phyloP scores from a whole-genome alignment of 1,140 invertebrate genomes.

The Brachionus paranguensis region DNA sequence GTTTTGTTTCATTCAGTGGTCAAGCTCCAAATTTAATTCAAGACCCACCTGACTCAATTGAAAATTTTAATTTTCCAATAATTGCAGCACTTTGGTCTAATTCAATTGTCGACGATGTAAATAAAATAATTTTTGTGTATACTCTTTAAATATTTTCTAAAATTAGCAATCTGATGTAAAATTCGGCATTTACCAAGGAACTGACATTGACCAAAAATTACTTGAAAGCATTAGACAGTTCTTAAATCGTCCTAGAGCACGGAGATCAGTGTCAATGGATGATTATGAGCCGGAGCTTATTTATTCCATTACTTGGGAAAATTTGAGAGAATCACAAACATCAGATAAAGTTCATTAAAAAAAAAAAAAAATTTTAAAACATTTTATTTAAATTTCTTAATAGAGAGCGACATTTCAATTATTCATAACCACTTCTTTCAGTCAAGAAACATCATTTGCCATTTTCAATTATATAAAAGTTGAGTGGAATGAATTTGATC shows the following conservation, averaged over 20 bases:
- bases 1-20: neutral
- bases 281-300: neutral
- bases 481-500: neutral
- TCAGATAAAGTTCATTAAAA: neutral
- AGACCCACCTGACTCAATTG: neutral
- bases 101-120: neutral
- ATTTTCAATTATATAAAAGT: constrained; percentile 22
- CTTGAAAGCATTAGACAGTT: neutral
- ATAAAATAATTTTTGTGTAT: neutral
- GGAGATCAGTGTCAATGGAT: neutral
- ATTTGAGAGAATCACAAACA: neutral
- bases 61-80: constrained; percentile 14
- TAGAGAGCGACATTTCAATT: constrained; percentile 30
- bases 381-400: too few relatives aligned
- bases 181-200: neutral
- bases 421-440: neutral
- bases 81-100: constrained; percentile 8
- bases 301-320: constrained; percentile 10
- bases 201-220: neutral
- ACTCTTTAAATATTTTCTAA: neutral
- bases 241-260: neutral
- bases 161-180: neutral
- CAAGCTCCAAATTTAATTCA: neutral
- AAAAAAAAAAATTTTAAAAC: too few relatives aligned
- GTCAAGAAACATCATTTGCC: neutral